Base-by-base conservation (phyloP, 2,797 vertebrate species). In the Megaceryle alcyon region DNA sequence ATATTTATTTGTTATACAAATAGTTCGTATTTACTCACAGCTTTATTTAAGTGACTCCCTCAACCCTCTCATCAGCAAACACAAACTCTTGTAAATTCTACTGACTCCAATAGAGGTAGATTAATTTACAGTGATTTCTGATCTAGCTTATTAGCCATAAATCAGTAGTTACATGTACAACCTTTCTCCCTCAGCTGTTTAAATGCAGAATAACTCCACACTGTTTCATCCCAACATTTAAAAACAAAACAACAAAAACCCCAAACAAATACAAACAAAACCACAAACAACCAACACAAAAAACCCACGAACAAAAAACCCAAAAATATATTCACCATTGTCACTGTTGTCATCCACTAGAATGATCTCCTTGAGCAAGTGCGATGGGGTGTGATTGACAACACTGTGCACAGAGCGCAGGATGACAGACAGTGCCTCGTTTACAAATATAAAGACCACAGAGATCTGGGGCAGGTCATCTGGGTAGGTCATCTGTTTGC, bases 261-360 rank as follows among this genome's bases (percentile, higher is more conserved):
- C 46, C 21, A 48, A 48, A 48, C 22, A 35, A 35, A 35, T 68
- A 35, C 35, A 35, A 35, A 35, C 35, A 35, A 35, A 35, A 35
- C 35, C 35, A 35, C 35, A 35, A 35, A 35, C 46, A 48, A 48
- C 46, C 46, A 23, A 48, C 46, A 41, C 41, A 41, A 41, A 48
- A 48, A 23, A 48, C 20, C 46, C 46, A 23, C 23, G 21, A 41
- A 41, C 41, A 6, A 20, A 48, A 48, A 48, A 48, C 21, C 21
- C 21, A 48, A 23, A 48, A 5, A 41, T 15, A 41, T 41, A 41
- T 68, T 97, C 91, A 99, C 99, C 99, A 0, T 99, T 99, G 97
- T 99, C 99, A 3, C 99, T 99, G 98, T 99, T 99, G 98, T 99
- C 99, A 14, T 99, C 99, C 95, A 99, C 99, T 96, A 99, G 98